Conservation (phyloP, 2,797 vertebrate species). For the Silurus lanzhouensis region DNA sequence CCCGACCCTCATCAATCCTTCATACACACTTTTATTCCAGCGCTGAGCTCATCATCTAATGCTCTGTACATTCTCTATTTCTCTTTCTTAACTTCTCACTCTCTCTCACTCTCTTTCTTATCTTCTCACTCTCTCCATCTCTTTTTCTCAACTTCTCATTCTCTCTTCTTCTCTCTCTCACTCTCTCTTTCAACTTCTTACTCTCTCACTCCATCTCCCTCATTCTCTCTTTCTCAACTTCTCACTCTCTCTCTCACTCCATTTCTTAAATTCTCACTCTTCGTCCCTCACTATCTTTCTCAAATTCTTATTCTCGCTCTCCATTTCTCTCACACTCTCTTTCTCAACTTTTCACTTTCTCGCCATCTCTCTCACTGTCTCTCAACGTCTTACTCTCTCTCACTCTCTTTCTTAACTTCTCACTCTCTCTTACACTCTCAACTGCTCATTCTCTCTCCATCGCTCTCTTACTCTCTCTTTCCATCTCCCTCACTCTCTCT, state of each 20-base stretch:
- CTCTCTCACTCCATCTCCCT: not conserved
- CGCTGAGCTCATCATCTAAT: too few relatives aligned
- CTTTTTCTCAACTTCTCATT: rapidly evolving
- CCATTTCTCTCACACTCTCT: not conserved
- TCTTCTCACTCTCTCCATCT: not conserved
- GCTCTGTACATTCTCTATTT: not conserved
- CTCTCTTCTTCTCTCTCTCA: not conserved
- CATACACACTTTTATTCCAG: too few relatives aligned
- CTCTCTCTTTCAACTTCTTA: too few relatives aligned
- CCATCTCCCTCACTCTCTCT: not conserved
- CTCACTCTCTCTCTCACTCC: not conserved
- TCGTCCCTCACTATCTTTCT: too few relatives aligned
- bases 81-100: not conserved
- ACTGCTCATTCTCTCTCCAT: not conserved
- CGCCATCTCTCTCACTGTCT: not conserved
- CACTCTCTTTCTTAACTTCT: not conserved
- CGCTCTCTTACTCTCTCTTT: too few relatives aligned
- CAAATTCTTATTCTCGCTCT: not conserved
- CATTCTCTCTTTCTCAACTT: too few relatives aligned
- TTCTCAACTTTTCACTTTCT: too few relatives aligned
- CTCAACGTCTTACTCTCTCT: not conserved
- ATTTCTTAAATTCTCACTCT: too few relatives aligned
- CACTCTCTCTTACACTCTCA: not conserved
- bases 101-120: too few relatives aligned
- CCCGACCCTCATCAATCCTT: too few relatives aligned